Percentiles rank a stretch among this genome's conserved stretches.
Conservation (phyloP, 2,888 invertebrate genomes). For the Orchesella flavescens region DNA sequence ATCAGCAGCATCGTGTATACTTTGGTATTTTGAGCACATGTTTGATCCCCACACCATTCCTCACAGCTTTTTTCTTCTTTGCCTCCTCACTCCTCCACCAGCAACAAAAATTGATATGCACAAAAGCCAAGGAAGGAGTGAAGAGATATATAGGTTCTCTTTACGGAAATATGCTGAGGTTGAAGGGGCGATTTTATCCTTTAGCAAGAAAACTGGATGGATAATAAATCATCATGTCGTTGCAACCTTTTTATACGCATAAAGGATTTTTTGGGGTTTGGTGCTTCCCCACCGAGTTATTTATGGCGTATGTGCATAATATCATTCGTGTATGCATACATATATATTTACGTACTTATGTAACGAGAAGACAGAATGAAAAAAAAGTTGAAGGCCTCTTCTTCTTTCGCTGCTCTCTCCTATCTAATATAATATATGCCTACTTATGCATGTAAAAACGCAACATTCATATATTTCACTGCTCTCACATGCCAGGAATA, state of each 20-base stretch:
- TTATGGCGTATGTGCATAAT: slow-evolving; percentile 69
- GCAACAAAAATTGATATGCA: slow-evolving; percentile 35
- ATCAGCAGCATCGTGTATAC: no score
- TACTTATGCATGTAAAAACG: slow-evolving; percentile 45
- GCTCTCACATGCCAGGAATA: neutral
- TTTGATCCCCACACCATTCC: slow-evolving; percentile 13
- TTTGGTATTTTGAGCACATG: neutral
- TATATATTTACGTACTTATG: neutral
- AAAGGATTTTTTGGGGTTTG: slow-evolving; percentile 66
- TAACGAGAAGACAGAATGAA: neutral
- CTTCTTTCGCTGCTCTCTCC: no score
- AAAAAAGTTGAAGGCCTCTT: slow-evolving; percentile 41
- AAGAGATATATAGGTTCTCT: slow-evolving; percentile 29
- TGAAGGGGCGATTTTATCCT: slow-evolving; percentile 68
- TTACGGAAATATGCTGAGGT: slow-evolving; percentile 50
- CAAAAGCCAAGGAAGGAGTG: slow-evolving; percentile 17
- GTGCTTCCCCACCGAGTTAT: slow-evolving; percentile 70
- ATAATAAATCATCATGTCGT: slow-evolving; percentile 72
- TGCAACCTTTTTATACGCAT: slow-evolving; percentile 69
- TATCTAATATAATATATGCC: neutral
- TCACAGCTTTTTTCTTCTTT: slow-evolving; percentile 28
- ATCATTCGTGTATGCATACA: neutral
- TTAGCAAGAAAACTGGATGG: slow-evolving; percentile 45
- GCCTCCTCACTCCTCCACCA: slow-evolving; percentile 21
- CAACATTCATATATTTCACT: slow-evolving; percentile 32